Base-by-base conservation (phyloP, 1,140 invertebrate genomes). In the Saxidomus purpurata region DNA sequence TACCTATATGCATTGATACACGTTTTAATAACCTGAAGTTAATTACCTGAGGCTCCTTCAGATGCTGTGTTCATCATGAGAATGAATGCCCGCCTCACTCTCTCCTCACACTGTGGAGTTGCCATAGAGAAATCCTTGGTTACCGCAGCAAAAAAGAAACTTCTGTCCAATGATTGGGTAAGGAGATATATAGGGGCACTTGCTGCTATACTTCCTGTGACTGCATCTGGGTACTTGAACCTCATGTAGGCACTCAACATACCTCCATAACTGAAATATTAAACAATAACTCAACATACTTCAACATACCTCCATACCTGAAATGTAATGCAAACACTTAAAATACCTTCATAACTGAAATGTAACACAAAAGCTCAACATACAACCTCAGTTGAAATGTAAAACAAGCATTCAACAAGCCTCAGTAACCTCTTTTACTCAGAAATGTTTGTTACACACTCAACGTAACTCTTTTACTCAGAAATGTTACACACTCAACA, bases 131-230 rank as follows among this genome's bases (percentile, higher is more conserved):
- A 94, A 80, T 94, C 94, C 91, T 95, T 92, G 11, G 95, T 95
- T 28, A 96, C 94, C 74, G 90, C 91, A 25, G 91, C 79, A 90
- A 97, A 96, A 96, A 98, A 99, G 28, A 97, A 97, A 67, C 97
- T 97, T 93, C 98, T 99, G 0, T 97, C 97, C 8, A 97, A 97
- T 90, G 98, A 95, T 17, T 97, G 97, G 8, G 97, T 96, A 94
- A 99, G 99, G 96, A 99, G 98, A 89, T 97, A 97, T 89, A 99
- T 97, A 0, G 99, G 99, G 0, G 99, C 99, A 59, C 98, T 99
- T 13, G 98, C 97, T 34, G 99, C 98, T 85, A 99, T 97, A 13
- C 98, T 98, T 22, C 99, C 98, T 90, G 96, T 95, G 13, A 99
- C 97, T 40, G 98, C 95, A 93, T 98, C 98, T 11, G 99, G 99